phyloP scores from a whole-genome alignment of 2,113 vertebrate species.

The Balaeniceps rex region DNA sequence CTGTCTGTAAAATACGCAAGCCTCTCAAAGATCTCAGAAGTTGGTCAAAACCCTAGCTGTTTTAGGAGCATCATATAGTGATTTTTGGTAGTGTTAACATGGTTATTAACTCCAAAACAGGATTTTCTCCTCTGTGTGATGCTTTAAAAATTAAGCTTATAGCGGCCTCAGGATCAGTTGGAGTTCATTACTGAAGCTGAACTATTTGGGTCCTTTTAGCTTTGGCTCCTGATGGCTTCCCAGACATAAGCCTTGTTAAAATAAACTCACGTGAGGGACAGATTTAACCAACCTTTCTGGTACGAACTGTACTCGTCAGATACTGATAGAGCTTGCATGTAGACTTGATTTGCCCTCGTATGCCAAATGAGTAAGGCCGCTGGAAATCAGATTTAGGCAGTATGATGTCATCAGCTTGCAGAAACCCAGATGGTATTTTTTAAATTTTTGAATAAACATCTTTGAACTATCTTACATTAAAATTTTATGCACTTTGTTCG shows the following conservation, averaged over 20 bases:
- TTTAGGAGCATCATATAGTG: not conserved
- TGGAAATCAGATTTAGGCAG: not conserved
- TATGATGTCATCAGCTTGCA: not conserved
- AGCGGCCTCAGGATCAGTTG: not conserved
- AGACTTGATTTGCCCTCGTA: not conserved
- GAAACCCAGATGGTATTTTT: not conserved
- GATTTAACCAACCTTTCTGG: not conserved
- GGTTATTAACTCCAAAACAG: not conserved
- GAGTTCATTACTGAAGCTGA: not conserved
- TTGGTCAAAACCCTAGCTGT: not conserved
- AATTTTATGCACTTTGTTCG: not conserved
- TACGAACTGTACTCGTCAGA: not conserved
- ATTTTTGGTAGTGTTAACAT: not conserved
- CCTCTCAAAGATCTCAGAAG: not conserved
- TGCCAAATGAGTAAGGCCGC: not conserved
- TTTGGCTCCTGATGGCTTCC: not conserved
- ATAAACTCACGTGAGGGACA: not conserved
- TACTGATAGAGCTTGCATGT: not conserved
- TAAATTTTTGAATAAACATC: not conserved
- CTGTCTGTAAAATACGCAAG: not conserved
- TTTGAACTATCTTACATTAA: not conserved
- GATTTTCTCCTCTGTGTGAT: not conserved
- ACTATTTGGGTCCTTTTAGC: not conserved
- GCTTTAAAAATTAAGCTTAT: not conserved
- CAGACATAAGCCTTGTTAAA: not conserved